Conservation (phyloP, 2,888 invertebrate species). For the Melipona beecheii region DNA sequence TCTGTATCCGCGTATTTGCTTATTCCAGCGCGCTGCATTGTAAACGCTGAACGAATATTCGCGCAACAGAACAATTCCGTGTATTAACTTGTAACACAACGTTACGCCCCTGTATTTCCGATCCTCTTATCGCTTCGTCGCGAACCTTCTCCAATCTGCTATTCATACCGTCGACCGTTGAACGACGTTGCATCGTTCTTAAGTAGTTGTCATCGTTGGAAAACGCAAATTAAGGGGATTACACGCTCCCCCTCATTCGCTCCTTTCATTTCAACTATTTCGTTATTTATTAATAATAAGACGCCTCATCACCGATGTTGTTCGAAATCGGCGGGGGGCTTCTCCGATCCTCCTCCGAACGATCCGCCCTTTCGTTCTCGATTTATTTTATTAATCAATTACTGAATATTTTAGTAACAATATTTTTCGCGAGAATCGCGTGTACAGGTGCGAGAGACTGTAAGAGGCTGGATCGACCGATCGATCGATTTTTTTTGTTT, state of each 20-base stretch:
- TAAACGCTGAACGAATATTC: conserved; percentile 71
- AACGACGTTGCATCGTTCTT: conserved; percentile 35
- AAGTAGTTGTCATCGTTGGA: conserved; percentile 42
- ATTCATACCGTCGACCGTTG: conserved; percentile 43
- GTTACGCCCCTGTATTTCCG: conserved; percentile 63
- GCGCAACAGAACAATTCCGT: conserved; percentile 73
- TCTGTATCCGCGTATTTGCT: conserved; percentile 44
- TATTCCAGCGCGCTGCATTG: conserved; percentile 50
- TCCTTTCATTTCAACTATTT: not conserved
- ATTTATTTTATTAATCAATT: not conserved
- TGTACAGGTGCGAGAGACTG: too few relatives aligned
- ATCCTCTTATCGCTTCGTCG: conserved; percentile 56
- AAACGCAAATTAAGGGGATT: conserved; percentile 41
- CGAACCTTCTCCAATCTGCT: conserved; percentile 2
- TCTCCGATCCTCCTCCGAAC: not conserved
- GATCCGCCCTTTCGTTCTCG: fast-evolving
- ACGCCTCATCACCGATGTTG: too few relatives aligned
- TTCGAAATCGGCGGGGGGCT: not conserved
- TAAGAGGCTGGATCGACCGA: not conserved
- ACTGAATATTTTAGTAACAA: not conserved
- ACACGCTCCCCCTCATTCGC: not conserved
- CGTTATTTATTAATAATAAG: conserved; percentile 14
- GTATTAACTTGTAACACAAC: conserved; percentile 80
- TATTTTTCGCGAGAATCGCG: not conserved
- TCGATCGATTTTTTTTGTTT: not conserved